Base-by-base conservation (phyloP, 2,797 vertebrate species). In the Acanthurus lineatus region DNA sequence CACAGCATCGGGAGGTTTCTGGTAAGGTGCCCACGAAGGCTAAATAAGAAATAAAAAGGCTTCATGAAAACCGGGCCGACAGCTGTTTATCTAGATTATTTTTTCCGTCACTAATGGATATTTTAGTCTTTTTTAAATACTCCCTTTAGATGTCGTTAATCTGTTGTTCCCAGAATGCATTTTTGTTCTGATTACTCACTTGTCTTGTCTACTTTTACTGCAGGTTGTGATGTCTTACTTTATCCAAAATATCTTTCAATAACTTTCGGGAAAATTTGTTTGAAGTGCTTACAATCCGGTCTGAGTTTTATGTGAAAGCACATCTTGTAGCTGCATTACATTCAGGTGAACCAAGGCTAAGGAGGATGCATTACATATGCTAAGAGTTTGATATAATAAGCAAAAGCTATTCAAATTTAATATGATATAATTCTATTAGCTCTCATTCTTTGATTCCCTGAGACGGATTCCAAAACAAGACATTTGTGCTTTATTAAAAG, bases 1-100 rank as follows among this genome's bases (percentile, higher is more conserved):
- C 42, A 75, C 64, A 32, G 51, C 64, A 69, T 66, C n/a, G 0
- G 51, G 59, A 38, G 48, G 28, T 49, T 85, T 85, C 62, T 76
- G 76, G 53, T 65, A 58, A 56, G 40, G 16, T 75, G 59, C 48
- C 73, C 49, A 32, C 75, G 59, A 85, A 85, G 74, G 59, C 61
- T 59, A 25, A 70, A 51, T 32, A 52, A 62, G 9, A 77, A 58
- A 63, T 74, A 71, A 75, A 65, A 12, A 72, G 8, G n/a, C 20
- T 63, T 53, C 19, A 35, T 60, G 54, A 60, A 61, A 68, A 54
- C 42, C 52, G 20, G 10, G 40, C 42, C 17, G 5, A 70, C 81
- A 76, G 65, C 54, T 85, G 28, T 56, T 52, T 56, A 17, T 11
- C 58, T 49, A 42, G 45, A 56, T 38, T 58, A 64, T 62, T 75